Evolutionary conservation across 2,888 invertebrate genomes (phyloP), one percentile per base, ranked within the genome.

Genomic region (Scaptomyza cyrtandrae): DNA sequence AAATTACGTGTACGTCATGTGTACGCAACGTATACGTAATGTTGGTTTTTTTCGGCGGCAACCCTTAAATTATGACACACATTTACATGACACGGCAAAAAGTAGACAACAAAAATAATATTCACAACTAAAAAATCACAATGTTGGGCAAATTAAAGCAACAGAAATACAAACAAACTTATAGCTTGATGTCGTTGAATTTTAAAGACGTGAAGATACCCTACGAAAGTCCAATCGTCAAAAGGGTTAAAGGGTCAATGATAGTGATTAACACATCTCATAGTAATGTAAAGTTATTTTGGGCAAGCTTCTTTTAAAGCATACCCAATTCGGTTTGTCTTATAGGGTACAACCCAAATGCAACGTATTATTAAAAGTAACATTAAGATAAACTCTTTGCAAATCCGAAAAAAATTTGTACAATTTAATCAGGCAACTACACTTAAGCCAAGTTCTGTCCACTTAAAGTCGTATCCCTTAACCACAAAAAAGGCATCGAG

Each of bases 51-150:
- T 16, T 16, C 10, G 16, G 24, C 29, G 45, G 59, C 58, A 63
- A 46, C 50, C 54, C 70, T 11, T 6, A 45, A 73, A 52, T 58
- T 65, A 64, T 69, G 58, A 61, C 69, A 50, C 63, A 49, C 60
- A 76, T 75, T 72, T 64, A 41, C 63, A 62, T 76, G 69, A 68
- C 43, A 46, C 43, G 62, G 53, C 74, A 56, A 62, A 39, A 45
- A 53, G 10, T 24, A 13, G 11, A 41, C 45, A 10, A n/a, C 19
- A 6, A 50, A 56, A 46, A 35, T 19, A 19, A 19, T 19, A 19
- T 19, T 19, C 19, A 19, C 19, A 19, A 2, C 19, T 19, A n/a
- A 16, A 54, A 61, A 50, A 50, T 27, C 58, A 55, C 50, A 50
- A 46, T 33, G 43, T 41, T 53, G 29, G 31, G n/a, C 46, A 67